Evolutionary conservation across 2,113 vertebrate genomes (phyloP).

Genomic region (Marcusenius ussheri): DNA sequence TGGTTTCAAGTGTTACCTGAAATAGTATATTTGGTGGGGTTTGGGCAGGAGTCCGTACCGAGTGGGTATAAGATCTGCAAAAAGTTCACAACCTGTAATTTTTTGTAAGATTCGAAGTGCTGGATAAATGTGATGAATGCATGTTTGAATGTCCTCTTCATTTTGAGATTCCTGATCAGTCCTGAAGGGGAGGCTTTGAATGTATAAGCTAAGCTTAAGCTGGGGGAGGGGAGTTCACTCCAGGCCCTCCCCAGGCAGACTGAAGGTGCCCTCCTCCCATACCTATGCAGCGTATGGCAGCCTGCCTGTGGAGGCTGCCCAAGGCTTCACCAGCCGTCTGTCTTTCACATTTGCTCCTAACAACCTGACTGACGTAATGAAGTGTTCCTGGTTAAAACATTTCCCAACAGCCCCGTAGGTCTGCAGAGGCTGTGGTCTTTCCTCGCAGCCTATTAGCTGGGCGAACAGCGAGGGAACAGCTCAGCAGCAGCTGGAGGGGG

Average conservation of each 20-base stretch:
- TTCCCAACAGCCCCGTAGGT: neutral
- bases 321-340: neutral
- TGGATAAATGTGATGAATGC: neutral
- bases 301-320: neutral
- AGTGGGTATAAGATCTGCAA: neutral
- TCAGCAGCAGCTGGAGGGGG: neutral
- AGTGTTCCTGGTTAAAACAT: neutral
- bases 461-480: neutral
- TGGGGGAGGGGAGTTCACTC: neutral
- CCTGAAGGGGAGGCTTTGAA: neutral
- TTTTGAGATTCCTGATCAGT: neutral
- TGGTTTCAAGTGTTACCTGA: neutral
- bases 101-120: neutral
- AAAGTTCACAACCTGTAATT: neutral
- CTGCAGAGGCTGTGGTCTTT: neutral
- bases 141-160: neutral
- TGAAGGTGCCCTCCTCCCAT: neutral
- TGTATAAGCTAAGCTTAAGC: neutral
- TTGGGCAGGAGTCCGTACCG: neutral
- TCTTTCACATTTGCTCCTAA: neutral
- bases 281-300: neutral
- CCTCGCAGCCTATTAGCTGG: neutral
- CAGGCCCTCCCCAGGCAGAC: neutral
- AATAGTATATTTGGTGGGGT: neutral
- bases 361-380: neutral